Conservation (phyloP, 1,140 invertebrate genomes). For the Steinernema feltiae region DNA sequence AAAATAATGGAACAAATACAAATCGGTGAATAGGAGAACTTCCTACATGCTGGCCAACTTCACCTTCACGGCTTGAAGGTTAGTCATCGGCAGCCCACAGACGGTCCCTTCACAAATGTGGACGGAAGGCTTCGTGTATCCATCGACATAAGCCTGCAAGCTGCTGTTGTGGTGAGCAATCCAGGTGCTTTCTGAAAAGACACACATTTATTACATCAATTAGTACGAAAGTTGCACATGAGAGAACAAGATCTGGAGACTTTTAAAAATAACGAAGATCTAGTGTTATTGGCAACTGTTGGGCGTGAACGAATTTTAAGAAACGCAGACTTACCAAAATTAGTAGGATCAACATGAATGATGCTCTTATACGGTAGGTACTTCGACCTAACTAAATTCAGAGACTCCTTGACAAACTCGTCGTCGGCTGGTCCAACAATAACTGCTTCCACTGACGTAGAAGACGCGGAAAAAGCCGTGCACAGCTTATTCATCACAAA, state of each 20-base stretch:
- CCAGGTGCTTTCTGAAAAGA: constrained; percentile 5
- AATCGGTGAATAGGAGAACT: too few relatives aligned
- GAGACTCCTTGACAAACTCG: neutral
- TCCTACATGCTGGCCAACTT: neutral
- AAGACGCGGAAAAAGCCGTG: constrained; percentile 14
- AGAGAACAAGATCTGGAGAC: neutral
- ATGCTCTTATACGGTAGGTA: neutral
- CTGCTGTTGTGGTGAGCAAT: neutral
- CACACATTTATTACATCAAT: neutral
- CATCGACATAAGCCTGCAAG: neutral
- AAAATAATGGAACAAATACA: neutral
- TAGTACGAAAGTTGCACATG: neutral
- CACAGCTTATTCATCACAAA: constrained; percentile 36
- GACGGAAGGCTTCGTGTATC: constrained; percentile 1
- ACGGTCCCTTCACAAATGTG: constrained; percentile 20
- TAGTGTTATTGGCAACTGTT: too few relatives aligned
- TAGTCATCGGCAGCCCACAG: neutral
- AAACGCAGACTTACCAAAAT: neutral
- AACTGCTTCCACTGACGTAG: neutral
- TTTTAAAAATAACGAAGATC: too few relatives aligned
- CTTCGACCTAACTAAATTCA: neutral
- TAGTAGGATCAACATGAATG: neutral
- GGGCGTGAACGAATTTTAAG: constrained; percentile 15
- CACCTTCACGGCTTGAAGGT: neutral
- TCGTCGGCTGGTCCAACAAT: neutral